A percentile compares a stretch with the other conserved stretches of the same genome.
These are phyloP conservation scores for Machaerirhynchus nigripectus DNA, from an alignment of 2,113 vertebrate species.

Conservation along the genomic window DNA sequence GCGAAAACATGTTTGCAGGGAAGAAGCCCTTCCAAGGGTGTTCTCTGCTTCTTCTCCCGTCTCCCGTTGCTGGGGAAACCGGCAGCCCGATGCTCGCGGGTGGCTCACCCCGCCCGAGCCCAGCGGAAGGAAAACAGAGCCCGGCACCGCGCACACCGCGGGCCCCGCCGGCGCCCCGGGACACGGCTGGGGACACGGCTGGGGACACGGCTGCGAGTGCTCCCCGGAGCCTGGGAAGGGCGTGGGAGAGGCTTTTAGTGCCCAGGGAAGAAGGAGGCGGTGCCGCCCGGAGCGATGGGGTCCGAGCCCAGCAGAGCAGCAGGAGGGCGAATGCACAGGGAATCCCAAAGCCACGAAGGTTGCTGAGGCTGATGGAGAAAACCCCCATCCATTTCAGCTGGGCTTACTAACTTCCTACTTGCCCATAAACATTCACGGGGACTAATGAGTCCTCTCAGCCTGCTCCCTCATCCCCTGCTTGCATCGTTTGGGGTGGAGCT, in stretches of 20 bases:
- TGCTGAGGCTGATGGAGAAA: neutral
- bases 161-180: neutral
- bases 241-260: neutral
- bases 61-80: slow-evolving; percentile 63
- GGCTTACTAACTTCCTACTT: neutral
- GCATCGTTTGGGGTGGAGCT: neutral
- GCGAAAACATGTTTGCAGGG: neutral
- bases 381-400: neutral
- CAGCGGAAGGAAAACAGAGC: no score
- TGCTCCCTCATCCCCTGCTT: neutral
- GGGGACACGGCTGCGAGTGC: neutral
- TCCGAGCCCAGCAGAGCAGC: neutral
- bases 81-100: neutral
- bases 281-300: rapidly evolving
- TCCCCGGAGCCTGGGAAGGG: neutral
- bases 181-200: no score
- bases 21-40: neutral
- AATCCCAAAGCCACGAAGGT: neutral
- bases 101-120: no score
- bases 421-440: neutral
- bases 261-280: neutral
- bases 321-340: neutral
- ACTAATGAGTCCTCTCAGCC: neutral
- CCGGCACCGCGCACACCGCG: no score
- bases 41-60: neutral